Evolutionary conservation across 2,888 invertebrate genomes (phyloP).

Genomic region (Platypus cylindrus): DNA sequence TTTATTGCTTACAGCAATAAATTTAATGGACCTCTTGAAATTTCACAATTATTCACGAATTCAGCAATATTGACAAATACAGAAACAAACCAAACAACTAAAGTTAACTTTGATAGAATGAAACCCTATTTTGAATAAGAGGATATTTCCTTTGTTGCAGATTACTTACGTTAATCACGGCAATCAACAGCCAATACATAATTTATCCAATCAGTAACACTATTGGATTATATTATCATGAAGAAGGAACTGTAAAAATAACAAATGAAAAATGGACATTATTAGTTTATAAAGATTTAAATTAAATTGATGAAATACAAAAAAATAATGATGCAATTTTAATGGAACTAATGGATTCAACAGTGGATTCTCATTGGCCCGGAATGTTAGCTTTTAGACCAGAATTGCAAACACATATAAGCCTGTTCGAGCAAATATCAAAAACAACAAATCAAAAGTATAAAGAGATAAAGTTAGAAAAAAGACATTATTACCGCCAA

Average conservation of each 20-base stretch:
- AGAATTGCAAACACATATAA: slow-evolving; percentile 3
- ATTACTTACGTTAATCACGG: slow-evolving; percentile 1
- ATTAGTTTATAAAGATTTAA: slow-evolving; percentile 10
- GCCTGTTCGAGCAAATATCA: slow-evolving; percentile 4
- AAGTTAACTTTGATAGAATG: slow-evolving; percentile 9
- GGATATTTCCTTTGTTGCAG: slow-evolving; percentile 6
- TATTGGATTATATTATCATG: slow-evolving; percentile 9
- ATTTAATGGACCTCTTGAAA: slow-evolving; percentile 15
- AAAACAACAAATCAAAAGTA: slow-evolving; percentile 3
- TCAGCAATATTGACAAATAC: too few species aligned
- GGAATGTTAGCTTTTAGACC: slow-evolving; percentile 4
- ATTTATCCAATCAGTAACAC: slow-evolving; percentile 7
- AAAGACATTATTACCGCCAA: slow-evolving; percentile 3
- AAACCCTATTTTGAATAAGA: slow-evolving; percentile 5
- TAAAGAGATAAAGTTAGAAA: slow-evolving; percentile 4
- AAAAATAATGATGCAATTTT: slow-evolving; percentile 2
- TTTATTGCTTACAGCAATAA: too few species aligned
- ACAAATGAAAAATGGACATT: slow-evolving; percentile 11
- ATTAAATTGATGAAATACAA: slow-evolving; percentile 1
- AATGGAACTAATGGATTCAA: not conserved
- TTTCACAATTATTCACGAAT: too few species aligned
- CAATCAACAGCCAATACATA: slow-evolving; percentile 1
- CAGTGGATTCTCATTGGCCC: not conserved
- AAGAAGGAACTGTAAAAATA: slow-evolving; percentile 8
- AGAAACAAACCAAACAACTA: too few species aligned